These are phyloP conservation scores for Trichogramma pretiosum DNA, from an alignment of 1,140 invertebrate genomes.

Conservation along the genomic window DNA sequence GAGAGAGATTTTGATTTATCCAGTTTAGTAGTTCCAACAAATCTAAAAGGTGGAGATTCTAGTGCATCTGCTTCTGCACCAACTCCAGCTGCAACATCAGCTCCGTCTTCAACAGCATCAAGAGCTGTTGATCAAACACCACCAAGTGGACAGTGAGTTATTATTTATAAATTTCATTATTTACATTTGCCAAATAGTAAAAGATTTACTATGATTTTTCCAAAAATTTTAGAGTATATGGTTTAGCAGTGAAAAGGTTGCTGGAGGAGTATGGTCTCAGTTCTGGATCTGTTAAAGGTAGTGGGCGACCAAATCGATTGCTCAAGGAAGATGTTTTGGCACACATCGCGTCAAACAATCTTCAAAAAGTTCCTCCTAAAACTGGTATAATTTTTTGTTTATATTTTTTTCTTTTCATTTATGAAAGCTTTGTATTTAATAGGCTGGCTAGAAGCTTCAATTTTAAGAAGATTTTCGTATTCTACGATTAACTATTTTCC, in stretches of 20 bases:
- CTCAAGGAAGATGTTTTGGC: conserved; percentile 59
- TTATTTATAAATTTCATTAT: not conserved
- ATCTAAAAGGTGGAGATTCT: conserved; percentile 28
- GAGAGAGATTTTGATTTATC: conserved; percentile 52
- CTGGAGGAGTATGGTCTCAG: conserved; percentile 53
- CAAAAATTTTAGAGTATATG: conserved; percentile 36
- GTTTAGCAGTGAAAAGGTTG: conserved; percentile 56
- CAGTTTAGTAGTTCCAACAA: conserved; percentile 34
- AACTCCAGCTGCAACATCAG: conserved; percentile 26
- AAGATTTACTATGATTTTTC: conserved; percentile 4
- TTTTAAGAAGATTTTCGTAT: too few species aligned
- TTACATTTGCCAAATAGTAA: not conserved
- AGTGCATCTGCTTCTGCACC: conserved; percentile 25
- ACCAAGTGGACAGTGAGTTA: conserved; percentile 35
- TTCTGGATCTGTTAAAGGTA: conserved; percentile 43
- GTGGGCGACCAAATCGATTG: conserved; percentile 52
- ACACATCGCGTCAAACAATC: conserved; percentile 48
- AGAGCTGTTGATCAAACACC: conserved; percentile 26
- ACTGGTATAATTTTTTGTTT: conserved; percentile 29
- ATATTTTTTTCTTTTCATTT: too few species aligned
- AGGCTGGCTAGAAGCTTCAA: not conserved
- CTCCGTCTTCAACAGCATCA: conserved; percentile 21
- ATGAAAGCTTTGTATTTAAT: too few species aligned
- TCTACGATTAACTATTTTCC: too few species aligned
- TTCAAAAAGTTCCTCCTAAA: conserved; percentile 42